phyloP scores from a whole-genome alignment of 2,797 vertebrate species.

The Acipenser oxyrinchus region DNA sequence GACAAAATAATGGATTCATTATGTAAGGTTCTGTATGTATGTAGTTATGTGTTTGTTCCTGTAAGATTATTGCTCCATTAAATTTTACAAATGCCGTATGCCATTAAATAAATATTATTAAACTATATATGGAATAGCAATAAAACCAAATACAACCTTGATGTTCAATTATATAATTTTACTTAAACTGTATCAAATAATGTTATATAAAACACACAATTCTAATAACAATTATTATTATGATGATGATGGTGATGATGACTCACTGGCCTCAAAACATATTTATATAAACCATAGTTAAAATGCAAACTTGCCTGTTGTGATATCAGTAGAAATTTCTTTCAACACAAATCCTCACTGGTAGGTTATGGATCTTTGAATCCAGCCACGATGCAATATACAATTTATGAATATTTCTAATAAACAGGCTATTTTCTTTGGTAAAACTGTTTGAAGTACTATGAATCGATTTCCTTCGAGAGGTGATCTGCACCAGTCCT shows the following conservation, averaged over 20 bases:
- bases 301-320: slow-evolving; percentile 32
- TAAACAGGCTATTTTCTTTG: not conserved
- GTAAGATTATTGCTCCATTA: too few species aligned
- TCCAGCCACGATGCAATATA: not conserved
- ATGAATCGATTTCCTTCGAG: not conserved
- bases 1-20: too few species aligned
- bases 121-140: too few species aligned
- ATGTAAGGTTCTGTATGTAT: too few species aligned
- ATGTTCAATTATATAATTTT: too few species aligned
- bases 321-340: slow-evolving; percentile 18
- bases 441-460: slow-evolving; percentile 5
- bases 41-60: too few species aligned
- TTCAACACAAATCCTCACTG: slow-evolving; percentile 13
- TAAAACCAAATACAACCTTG: too few species aligned
- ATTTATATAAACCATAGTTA: not conserved
- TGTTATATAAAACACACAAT: not conserved
- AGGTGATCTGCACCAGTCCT: slow-evolving; percentile 5
- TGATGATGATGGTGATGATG: not conserved
- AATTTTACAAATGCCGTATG: too few species aligned
- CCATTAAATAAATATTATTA: too few species aligned
- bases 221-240: too few species aligned
- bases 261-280: slow-evolving; percentile 9
- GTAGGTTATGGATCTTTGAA: slow-evolving; percentile 27
- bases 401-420: slow-evolving; percentile 8
- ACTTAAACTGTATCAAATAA: too few species aligned